Evolutionary conservation across 2,888 invertebrate species (phyloP), one percentile per base, ranked within the genome.

Genomic region (Yponomeuta malinellus): DNA sequence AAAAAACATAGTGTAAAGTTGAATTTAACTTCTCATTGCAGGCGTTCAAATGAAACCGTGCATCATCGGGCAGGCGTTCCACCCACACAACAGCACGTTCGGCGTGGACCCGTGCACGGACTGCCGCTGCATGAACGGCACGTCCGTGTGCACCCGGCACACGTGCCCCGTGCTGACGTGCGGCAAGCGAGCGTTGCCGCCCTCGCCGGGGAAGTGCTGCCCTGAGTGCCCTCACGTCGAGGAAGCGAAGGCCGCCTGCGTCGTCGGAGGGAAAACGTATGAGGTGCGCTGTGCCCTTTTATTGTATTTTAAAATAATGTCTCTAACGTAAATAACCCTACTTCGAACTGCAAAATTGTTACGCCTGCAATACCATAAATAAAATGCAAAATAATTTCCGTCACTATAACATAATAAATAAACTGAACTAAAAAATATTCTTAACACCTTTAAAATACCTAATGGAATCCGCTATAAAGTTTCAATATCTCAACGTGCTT

Each of bases 161-260:
- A 96, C 97, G 0, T 98, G 98, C 78, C 98, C 98, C 0, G 96
- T 97, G n/a, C 95, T 97, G 2, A 93, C 98, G 72, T 97, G 97
- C 79, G 98, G 98, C 74, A 94, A 96, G 0, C 93, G 94, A 0
- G 95, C 95, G 43, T 89, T 95, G 75, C 94, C 94, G 70, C 93
- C 93, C 0, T 87, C 93, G 5, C 93, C 94, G 0, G 95, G 94
- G 2, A 95, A 95, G 74, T 97, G 97, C 81, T 97, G 97, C 82
- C 95, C 96, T 0, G 94, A 95, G 74, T 97, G 97, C 78, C 94
- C 94, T n/a, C 92, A 93, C 69, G 92, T 94, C n/a, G 93, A 94
- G 76, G 95, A 96, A 76, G 94, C 94, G 70, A 93, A 94, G 68
- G 94, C 95, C 5, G 94, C 95, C 37, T 97, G 97, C 82, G 92